Evolutionary conservation across 2,113 vertebrate species (phyloP), one percentile per base, ranked within the genome.

Genomic region (Sigmodon hispidus): DNA sequence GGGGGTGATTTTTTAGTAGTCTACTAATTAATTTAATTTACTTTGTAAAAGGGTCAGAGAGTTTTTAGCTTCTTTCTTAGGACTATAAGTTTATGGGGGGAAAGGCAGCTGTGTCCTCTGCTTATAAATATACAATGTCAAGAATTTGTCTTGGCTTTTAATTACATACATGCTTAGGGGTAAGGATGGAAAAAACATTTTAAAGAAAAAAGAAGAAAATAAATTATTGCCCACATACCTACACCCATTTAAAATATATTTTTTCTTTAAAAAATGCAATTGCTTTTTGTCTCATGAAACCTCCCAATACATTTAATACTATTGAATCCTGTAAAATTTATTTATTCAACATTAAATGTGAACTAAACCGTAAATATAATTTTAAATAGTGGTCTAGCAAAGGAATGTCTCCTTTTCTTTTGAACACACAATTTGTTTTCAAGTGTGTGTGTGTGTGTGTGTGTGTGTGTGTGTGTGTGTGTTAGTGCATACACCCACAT

Each of bases 11-110:
- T 70, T 70, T n/a, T 63, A 2, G 67, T 10, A 70, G 67, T 83
- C 86, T 93, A 65, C 57, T 59, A 93, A 91, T 72, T 59, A 93
- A 91, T 72, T 96, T 97, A 67, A 96, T 96, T 83, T 94, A 85
- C 52, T 24, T 96, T 94, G 87, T 81, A 87, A 69, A 96, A 92
- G 36, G 63, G 90, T 93, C 63, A 70, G 50, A 5, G 7, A 93
- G 73, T 43, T 73, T 94, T 91, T 19, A 48, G 11, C 52, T 93
- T 85, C 16, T 95, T 79, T 45, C 40, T 92, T 79, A 15, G 26
- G 87, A 72, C 40, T 75, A 0, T 55, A 67, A 93, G 69, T 87
- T 81, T 87, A 86, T 81, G 12, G 16, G 55, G 13, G 5, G 45
- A 87, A 91, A 22, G 77, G 88, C 10, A 89, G 24, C 24, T 94